Percentiles rank a stretch among this genome's conserved stretches.
Evolutionary conservation across 2,797 vertebrate genomes (phyloP).

Genomic region (Ceyx erithaca): DNA sequence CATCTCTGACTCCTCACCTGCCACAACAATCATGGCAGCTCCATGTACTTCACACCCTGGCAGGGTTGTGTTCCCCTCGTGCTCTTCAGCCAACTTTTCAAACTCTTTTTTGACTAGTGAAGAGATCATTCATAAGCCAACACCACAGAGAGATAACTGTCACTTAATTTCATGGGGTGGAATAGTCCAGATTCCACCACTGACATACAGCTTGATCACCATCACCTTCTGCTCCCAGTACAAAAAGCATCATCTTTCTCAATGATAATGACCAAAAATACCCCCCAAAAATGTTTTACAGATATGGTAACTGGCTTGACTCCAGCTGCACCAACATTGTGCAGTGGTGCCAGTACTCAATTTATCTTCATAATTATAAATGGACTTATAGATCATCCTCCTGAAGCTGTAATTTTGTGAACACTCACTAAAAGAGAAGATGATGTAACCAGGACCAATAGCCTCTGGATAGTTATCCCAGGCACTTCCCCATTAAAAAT

Average conservation of each 20-base stretch:
- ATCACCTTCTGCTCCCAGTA: neutral
- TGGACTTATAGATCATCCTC: neutral
- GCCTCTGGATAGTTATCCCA: neutral
- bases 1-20: neutral
- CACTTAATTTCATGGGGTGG: neutral
- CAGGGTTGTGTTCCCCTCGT: neutral
- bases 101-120: neutral
- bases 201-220: neutral
- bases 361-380: constrained; percentile 26
- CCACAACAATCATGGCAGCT: neutral
- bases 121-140: neutral
- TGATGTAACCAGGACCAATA: neutral
- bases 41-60: neutral
- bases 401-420: neutral
- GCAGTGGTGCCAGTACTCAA: neutral
- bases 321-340: neutral
- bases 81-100: neutral
- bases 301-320: neutral
- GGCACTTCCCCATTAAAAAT: constrained; percentile 38
- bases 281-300: neutral
- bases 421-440: neutral
- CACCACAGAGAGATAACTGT: neutral
- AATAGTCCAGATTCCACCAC: neutral
- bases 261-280: constrained; percentile 21
- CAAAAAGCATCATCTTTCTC: neutral